A percentile compares a stretch with the other conserved stretches of the same genome.
These are phyloP conservation scores for Centropus unirufus DNA, from an alignment of 2,113 vertebrate species.

Conservation along the genomic window DNA sequence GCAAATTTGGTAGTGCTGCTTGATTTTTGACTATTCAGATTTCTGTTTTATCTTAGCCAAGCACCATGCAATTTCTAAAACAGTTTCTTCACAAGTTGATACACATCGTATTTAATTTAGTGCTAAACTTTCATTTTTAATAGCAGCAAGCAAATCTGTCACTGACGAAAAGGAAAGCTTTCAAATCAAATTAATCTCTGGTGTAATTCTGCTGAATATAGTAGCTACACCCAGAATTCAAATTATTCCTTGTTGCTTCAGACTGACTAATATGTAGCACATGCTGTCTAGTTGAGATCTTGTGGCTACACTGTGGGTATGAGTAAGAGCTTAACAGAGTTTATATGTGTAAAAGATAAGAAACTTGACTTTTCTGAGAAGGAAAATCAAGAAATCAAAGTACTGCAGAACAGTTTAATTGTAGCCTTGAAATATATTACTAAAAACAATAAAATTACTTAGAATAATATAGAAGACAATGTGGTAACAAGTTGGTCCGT, in stretches of 20 bases:
- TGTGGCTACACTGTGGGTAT: not conserved
- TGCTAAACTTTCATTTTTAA: conserved; percentile 22
- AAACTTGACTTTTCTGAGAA: not conserved
- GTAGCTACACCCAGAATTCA: not conserved
- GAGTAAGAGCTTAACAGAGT: not conserved
- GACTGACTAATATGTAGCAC: not conserved
- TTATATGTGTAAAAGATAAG: not conserved
- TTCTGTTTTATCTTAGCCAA: not conserved
- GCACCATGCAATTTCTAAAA: not conserved
- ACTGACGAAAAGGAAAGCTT: conserved; percentile 8
- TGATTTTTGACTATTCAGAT: not conserved
- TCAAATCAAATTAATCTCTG: not conserved
- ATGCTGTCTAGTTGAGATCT: not conserved
- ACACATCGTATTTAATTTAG: not conserved
- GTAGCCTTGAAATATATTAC: not conserved
- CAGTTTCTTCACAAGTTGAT: not conserved
- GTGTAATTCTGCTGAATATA: not conserved
- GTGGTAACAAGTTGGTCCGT: not conserved
- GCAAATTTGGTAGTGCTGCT: not conserved
- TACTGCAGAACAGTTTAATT: not conserved
- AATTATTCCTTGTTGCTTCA: not conserved
- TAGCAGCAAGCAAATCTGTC: not conserved
- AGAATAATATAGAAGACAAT: not conserved
- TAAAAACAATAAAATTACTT: not conserved
- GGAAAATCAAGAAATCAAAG: not conserved